phyloP scores from a whole-genome alignment of 2,113 vertebrate species.

The Columba livia region DNA sequence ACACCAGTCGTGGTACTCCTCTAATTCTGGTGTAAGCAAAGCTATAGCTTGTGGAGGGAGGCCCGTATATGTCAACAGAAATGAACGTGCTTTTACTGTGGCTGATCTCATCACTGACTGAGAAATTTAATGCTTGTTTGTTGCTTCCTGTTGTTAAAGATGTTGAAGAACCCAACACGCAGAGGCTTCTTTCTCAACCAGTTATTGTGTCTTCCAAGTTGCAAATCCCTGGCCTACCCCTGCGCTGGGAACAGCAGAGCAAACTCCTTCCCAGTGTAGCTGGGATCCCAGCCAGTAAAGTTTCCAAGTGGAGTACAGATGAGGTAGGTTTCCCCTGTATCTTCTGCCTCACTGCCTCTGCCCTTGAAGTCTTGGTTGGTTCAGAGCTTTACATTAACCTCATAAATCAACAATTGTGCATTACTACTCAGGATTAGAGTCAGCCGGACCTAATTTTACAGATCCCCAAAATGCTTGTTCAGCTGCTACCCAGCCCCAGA shows the following conservation, averaged over 20 bases:
- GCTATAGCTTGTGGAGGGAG: background rate
- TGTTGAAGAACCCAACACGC: conserved; percentile 70
- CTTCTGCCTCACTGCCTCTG: background rate
- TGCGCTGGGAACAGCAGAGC: conserved; percentile 89
- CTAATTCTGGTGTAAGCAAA: background rate
- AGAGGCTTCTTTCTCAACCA: conserved; percentile 79
- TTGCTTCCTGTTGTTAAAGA: conserved; percentile 55
- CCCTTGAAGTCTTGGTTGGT: background rate
- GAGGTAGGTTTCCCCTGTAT: conserved; percentile 68
- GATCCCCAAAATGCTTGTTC: background rate
- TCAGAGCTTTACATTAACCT: background rate
- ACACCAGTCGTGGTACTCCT: background rate
- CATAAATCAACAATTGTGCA: background rate
- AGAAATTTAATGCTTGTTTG: background rate
- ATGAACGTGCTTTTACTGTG: background rate
- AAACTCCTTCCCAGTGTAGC: conserved; percentile 87
- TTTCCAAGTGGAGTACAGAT: conserved; percentile 87
- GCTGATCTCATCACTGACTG: background rate
- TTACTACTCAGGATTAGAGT: background rate
- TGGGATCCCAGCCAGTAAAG: conserved; percentile 86
- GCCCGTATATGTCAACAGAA: background rate
- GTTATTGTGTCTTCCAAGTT: conserved; percentile 81
- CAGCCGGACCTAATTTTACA: background rate
- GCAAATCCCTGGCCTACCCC: conserved; percentile 78
- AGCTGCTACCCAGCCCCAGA: background rate